Evolutionary conservation across 2,888 invertebrate species (phyloP).

Genomic region (Volucella inflata): DNA sequence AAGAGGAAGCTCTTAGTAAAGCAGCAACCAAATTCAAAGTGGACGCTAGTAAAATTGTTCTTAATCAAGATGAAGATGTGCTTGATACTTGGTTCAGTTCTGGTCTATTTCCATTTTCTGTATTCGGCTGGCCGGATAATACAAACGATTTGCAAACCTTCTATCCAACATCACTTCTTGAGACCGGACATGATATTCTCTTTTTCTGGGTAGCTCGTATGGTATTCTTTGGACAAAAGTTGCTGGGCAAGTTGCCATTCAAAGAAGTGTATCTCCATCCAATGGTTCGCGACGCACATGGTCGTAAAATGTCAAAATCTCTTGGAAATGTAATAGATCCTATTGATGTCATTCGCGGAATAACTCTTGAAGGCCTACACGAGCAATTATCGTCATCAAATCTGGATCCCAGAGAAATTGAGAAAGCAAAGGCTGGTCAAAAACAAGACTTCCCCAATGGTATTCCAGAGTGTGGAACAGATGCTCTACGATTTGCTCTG

Average conservation of each 20-base stretch:
- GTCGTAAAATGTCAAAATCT: conserved; percentile 99
- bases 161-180: conserved; percentile 96
- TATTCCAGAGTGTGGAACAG: conserved; percentile 95
- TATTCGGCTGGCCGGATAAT: conserved; percentile 98
- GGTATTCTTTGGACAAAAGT: conserved; percentile 97
- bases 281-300: conserved; percentile 98
- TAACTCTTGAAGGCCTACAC: conserved; percentile 91
- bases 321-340: conserved; percentile 99
- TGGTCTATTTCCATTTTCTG: conserved; percentile 97
- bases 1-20: conserved; percentile 90
- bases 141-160: conserved; percentile 89
- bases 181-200: conserved; percentile 98
- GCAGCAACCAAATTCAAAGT: conserved; percentile 89
- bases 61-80: conserved; percentile 96
- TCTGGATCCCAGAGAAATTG: conserved; percentile 92
- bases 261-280: conserved; percentile 97
- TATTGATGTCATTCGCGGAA: conserved; percentile 96
- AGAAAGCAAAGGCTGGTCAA: conserved; percentile 90
- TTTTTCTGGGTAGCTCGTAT: conserved; percentile 99
- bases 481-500: conserved; percentile 89
- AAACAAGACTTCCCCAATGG: conserved; percentile 92
- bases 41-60: conserved; percentile 85
- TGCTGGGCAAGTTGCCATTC: conserved; percentile 96
- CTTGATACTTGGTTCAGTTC: conserved; percentile 99
- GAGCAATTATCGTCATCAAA: conserved; percentile 90